A percentile compares a stretch with the other conserved stretches of the same genome.
These are phyloP conservation scores for Oncorhynchus gorbuscha DNA, from an alignment of 2,113 vertebrate species.

Conservation along the genomic window DNA sequence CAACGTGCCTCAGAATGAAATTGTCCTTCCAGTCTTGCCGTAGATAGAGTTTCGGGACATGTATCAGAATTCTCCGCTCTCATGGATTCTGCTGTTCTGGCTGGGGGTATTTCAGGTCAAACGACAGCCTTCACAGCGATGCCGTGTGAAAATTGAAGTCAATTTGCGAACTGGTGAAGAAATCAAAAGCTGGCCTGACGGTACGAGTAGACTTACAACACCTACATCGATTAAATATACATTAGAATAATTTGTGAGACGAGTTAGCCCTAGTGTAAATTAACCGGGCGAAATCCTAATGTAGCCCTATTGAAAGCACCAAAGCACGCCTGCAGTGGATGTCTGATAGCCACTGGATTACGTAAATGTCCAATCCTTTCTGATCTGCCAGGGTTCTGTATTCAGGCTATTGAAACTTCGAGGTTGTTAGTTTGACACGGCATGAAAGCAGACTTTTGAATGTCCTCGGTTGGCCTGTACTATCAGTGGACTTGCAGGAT, in stretches of 20 bases:
- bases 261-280: neutral
- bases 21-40: constrained; percentile 27
- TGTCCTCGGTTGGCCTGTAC: neutral
- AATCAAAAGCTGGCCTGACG: constrained; percentile 12
- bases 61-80: constrained; percentile 23
- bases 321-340: neutral
- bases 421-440: neutral
- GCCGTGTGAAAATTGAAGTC: constrained; percentile 5
- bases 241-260: neutral
- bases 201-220: constrained; percentile 2
- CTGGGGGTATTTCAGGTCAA: constrained; percentile 48
- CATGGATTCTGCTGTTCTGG: constrained; percentile 17
- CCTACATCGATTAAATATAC: constrained; percentile 5
- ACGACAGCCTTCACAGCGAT: constrained; percentile 11
- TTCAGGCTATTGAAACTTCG: neutral
- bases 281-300: neutral
- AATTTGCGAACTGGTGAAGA: constrained; percentile 10
- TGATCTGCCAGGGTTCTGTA: neutral
- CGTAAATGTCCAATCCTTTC: neutral
- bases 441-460: neutral
- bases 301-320: neutral
- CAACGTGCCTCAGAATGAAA: neutral
- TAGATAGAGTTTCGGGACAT: constrained; percentile 26
- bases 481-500: too few species aligned
- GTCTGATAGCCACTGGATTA: neutral